Evolutionary conservation across 1,140 invertebrate species (phyloP), one percentile per base, ranked within the genome.

Genomic region (Zaprionus camerounensis): DNA sequence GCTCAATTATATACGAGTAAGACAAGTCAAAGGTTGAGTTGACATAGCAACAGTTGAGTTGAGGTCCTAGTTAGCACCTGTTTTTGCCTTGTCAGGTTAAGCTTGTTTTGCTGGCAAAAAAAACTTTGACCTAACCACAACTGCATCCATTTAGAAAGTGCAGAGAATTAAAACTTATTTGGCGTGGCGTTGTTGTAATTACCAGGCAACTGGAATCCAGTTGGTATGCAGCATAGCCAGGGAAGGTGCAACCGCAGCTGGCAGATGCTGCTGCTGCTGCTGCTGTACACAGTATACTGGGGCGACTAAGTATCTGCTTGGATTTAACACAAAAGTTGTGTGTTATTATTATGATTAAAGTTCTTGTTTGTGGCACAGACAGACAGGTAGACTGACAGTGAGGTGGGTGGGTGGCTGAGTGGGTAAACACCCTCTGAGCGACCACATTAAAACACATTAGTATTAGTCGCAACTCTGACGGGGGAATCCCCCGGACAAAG

Each of bases 271-370:
- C 26, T 28, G 6, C 6, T 28, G 6, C 6, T 28, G 26, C 24
- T 26, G 4, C 24, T 28, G 26, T 7, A 28, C 26, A 28, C 26
- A 28, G 6, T 28, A 1, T 28, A 58, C 20, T 12, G 15, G 57
- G 20, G n/a, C 12, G 17, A 64, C 51, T 65, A 59, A 61, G 56
- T 61, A 59, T 63, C 28, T 72, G 75, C 82, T 66, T 57, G 82
- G 74, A 85, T 81, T 76, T 85, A 85, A 78, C 75, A 71, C 78
- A 84, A 78, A 87, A 87, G 71, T 88, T 79, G 51, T 79, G 71
- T 87, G 80, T 82, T 87, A 88, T 87, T 90, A 88, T 88, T 84
- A 88, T 90, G 84, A 88, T 88, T 84, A 90, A 88, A 90, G 85
- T 88, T 88, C 24, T 41, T 56, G 57, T 71, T 73, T 31, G 64